These are phyloP conservation scores for Andricus quercusramuli DNA, from an alignment of 2,888 invertebrate genomes.

Conservation along the genomic window DNA sequence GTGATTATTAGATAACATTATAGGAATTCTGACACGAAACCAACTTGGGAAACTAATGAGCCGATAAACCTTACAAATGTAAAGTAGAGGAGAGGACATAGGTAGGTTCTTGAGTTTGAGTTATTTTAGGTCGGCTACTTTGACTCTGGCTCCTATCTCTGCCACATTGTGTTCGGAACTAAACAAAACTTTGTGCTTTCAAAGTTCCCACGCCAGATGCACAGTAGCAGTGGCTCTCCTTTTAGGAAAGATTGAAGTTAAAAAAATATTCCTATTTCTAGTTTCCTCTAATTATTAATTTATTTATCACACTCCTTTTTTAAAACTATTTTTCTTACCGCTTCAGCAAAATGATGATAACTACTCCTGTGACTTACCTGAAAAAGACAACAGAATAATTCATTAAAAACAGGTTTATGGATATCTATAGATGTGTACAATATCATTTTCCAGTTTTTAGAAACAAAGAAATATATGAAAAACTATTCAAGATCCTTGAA, in stretches of 20 bases:
- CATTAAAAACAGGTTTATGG: not conserved
- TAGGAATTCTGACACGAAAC: not conserved
- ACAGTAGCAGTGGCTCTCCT: not conserved
- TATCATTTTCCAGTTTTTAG: not conserved
- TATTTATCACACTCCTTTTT: not conserved
- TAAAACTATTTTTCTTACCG: not conserved
- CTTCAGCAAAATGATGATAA: not conserved
- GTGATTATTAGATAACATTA: not conserved
- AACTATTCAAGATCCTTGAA: too few relatives aligned
- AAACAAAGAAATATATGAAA: too few relatives aligned
- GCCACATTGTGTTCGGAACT: constrained; percentile 24
- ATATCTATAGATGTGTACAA: not conserved
- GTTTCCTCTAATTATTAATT: not conserved
- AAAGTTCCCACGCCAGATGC: constrained; percentile 7
- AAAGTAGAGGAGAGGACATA: constrained; percentile 16
- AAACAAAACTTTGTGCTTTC: constrained; percentile 33
- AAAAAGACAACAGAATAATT: not conserved
- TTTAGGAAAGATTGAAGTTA: not conserved
- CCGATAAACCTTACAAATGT: constrained; percentile 25
- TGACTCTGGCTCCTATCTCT: constrained; percentile 31
- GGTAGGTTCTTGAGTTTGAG: constrained; percentile 19
- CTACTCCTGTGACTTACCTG: not conserved
- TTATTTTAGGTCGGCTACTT: constrained; percentile 37
- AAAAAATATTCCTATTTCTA: not conserved
- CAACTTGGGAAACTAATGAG: constrained; percentile 35